A percentile compares a stretch with the other conserved stretches of the same genome.
Conservation (phyloP, 2,888 invertebrate species). For the Catotricha subobsoleta region DNA sequence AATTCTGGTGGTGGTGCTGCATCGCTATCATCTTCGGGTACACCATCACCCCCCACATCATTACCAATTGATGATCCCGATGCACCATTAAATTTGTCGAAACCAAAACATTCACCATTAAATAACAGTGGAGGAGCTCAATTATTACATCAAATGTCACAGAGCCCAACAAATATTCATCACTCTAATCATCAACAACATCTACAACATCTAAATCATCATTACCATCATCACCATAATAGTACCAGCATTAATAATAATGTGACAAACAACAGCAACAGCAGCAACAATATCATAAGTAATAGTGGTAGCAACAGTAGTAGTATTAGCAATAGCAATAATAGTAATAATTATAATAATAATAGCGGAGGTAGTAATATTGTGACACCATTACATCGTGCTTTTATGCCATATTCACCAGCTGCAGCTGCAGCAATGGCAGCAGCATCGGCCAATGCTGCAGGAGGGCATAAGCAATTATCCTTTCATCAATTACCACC, state of each 20-base stretch:
- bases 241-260: too few species aligned
- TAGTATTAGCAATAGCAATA: too few species aligned
- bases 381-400: conserved; percentile 3
- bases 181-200: conserved; percentile 27
- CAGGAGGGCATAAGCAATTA: not conserved
- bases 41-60: conserved; percentile 4
- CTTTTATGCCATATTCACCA: conserved; percentile 6
- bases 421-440: conserved; percentile 1
- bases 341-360: conserved; percentile 4
- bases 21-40: not conserved
- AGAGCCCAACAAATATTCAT: not conserved
- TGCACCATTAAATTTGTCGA: conserved; percentile 73
- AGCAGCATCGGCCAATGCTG: not conserved
- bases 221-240: too few species aligned
- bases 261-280: too few species aligned
- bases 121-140: conserved; percentile 13
- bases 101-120: conserved; percentile 49
- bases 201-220: conserved; percentile 25
- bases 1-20: not conserved
- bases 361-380: conserved; percentile 7
- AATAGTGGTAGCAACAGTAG: too few species aligned
- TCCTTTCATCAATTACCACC: conserved; percentile 2
- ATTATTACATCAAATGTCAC: conserved; percentile 26
- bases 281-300: too few species aligned
- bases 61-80: conserved; percentile 46